Evolutionary conservation across 2,888 invertebrate species (phyloP).

Genomic region (Enoplolaimus lenunculus): DNA sequence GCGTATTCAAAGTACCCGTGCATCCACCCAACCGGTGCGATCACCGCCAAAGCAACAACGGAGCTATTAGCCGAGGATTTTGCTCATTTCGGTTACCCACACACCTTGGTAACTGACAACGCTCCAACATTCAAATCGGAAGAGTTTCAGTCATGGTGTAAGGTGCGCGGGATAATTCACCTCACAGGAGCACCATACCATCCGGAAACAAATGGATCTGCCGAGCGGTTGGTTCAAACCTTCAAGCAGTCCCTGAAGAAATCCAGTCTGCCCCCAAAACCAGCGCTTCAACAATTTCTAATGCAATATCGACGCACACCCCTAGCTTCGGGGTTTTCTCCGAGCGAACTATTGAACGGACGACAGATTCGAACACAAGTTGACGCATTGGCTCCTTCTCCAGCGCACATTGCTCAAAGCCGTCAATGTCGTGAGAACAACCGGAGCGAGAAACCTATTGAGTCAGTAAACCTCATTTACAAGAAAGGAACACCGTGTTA

Average conservation of each 20-base stretch:
- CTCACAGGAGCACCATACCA: constrained; percentile 28
- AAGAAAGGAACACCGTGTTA: background rate
- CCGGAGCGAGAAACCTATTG: background rate
- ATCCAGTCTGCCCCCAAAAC: constrained; percentile 20
- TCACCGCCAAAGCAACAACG: constrained; percentile 23
- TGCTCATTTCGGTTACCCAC: constrained; percentile 26
- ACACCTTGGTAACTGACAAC: constrained; percentile 28
- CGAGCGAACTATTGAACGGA: constrained; percentile 20
- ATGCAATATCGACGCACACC: constrained; percentile 20
- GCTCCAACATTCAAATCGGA: constrained; percentile 25
- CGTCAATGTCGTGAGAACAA: constrained; percentile 19
- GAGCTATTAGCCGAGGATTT: constrained; percentile 26
- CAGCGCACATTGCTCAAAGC: constrained; percentile 22
- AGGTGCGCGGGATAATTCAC: constrained; percentile 12
- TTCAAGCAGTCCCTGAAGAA: constrained; percentile 26
- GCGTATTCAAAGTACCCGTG: constrained; percentile 15
- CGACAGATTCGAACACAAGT: constrained; percentile 21
- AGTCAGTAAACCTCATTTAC: background rate
- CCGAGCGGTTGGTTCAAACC: constrained; percentile 23
- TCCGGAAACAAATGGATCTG: constrained; percentile 25
- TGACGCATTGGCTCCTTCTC: constrained; percentile 3
- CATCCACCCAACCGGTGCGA: constrained; percentile 10
- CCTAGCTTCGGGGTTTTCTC: constrained; percentile 21
- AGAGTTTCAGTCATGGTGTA: constrained; percentile 6
- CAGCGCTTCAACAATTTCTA: constrained; percentile 23